These are phyloP conservation scores for Reticulitermes speratus DNA, from an alignment of 1,140 invertebrate species.

Conservation along the genomic window DNA sequence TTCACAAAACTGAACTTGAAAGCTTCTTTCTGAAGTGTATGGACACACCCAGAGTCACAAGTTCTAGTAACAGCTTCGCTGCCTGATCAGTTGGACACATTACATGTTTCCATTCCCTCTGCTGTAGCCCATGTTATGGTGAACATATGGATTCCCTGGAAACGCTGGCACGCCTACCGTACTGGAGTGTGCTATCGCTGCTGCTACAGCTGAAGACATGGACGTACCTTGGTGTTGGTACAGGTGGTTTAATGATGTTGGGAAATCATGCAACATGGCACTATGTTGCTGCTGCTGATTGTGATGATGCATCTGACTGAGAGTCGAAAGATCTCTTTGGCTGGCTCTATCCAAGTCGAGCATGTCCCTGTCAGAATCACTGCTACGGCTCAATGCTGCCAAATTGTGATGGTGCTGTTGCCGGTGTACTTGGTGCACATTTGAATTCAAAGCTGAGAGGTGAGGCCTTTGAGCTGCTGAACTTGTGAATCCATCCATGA, in stretches of 20 bases:
- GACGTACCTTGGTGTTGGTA: slow-evolving; percentile 21
- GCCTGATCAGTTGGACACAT: not conserved
- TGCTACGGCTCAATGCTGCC: not conserved
- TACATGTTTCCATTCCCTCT: slow-evolving; percentile 29
- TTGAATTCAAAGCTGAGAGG: not conserved
- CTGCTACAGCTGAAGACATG: slow-evolving; percentile 32
- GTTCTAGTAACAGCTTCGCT: not conserved
- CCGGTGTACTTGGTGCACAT: not conserved
- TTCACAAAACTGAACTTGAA: not conserved
- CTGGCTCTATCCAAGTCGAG: slow-evolving; percentile 20
- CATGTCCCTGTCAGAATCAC: slow-evolving; percentile 20
- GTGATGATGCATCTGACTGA: slow-evolving; percentile 25
- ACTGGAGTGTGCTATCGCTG: slow-evolving; percentile 32
- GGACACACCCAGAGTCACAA: no score
- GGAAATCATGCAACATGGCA: slow-evolving; percentile 26
- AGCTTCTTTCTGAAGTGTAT: no score
- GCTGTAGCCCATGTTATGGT: slow-evolving; percentile 31
- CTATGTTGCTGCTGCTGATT: slow-evolving; percentile 20
- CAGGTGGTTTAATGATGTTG: slow-evolving; percentile 30
- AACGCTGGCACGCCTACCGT: slow-evolving; percentile 32
- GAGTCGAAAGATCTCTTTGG: not conserved
- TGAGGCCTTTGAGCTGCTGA: not conserved
- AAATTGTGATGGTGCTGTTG: slow-evolving; percentile 21
- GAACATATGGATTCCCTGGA: slow-evolving; percentile 31
- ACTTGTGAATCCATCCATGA: not conserved